Evolutionary conservation across 2,888 invertebrate genomes (phyloP), one percentile per base, ranked within the genome.

Genomic region (Palloptera scutellata): DNA sequence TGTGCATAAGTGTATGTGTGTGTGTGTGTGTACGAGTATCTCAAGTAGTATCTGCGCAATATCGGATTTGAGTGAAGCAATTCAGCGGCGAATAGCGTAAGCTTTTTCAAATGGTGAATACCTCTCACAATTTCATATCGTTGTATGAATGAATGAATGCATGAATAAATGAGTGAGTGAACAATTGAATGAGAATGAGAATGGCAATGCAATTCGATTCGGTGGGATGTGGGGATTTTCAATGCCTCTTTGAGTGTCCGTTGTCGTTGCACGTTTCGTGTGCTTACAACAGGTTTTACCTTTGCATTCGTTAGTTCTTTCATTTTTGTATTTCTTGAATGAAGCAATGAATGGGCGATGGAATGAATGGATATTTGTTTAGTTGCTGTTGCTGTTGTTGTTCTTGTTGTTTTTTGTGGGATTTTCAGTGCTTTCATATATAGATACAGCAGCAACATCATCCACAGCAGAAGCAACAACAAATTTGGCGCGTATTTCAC

Each of bases 31-130:
- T 65, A 63, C 43, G 69, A 61, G 57, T 71, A 62, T 65, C 53
- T 72, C 57, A 74, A 66, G 10, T 19, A 43, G 76, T 80, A 74
- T 75, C 80, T 79, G 79, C 81, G 80, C 79, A 80, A 70, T 80
- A 80, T 73, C 75, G 74, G 55, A 62, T 70, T 59, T 43, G 54
- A 55, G 51, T 61, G 54, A 17, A 54, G 40, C 60, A 4, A 61
- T 55, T 68, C 10, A 20, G 42, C 68, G 70, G 72, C 78, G 78
- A 80, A 78, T 78, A 72, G 72, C 77, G 75, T 73, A 48, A 76
- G 75, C 66, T 66, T 66, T 66, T 9, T 52, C 51, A 6, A 41
- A 17, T 30, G 63, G 53, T 54, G 51, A 58, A 60, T 62, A 61
- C 60, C 58, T 69, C 10, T 53, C 41, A 45, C 41, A 45, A 64